These are phyloP conservation scores for Acanthochromis polyacanthus DNA, from an alignment of 2,113 vertebrate genomes.

Conservation along the genomic window DNA sequence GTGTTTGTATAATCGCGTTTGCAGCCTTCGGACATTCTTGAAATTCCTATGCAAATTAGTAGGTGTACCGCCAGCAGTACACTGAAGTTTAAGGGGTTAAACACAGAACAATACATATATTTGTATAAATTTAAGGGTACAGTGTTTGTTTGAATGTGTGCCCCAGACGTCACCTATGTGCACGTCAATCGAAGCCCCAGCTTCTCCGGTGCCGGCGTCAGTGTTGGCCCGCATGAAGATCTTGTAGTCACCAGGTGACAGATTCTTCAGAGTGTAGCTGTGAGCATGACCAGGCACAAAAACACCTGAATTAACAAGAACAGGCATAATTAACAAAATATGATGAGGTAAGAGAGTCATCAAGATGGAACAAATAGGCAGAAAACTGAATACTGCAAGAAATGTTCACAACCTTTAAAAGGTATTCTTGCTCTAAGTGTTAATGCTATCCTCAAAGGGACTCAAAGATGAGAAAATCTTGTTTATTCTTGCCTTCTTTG, in stretches of 20 bases:
- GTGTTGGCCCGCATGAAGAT: slow-evolving; percentile 74
- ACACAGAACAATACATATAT: background rate
- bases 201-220: slow-evolving; percentile 59
- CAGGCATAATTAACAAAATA: background rate
- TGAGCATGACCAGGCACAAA: slow-evolving; percentile 23
- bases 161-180: slow-evolving; percentile 43
- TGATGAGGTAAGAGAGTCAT: background rate
- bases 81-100: no score
- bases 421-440: no score
- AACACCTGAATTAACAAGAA: slow-evolving; percentile 35
- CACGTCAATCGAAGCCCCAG: slow-evolving; percentile 50
- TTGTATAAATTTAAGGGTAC: background rate
- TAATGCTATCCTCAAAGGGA: no score
- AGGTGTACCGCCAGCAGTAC: no score
- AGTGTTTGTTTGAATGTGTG: background rate
- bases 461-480: no score
- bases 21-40: no score
- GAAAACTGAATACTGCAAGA: background rate
- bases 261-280: slow-evolving; percentile 54
- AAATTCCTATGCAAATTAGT: no score
- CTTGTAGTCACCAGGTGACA: slow-evolving; percentile 63
- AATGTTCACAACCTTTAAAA: background rate
- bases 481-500: no score
- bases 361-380: background rate
- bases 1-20: no score